These are phyloP conservation scores for Haplochromis burtoni DNA, from an alignment of 2,113 vertebrate species.

Conservation along the genomic window DNA sequence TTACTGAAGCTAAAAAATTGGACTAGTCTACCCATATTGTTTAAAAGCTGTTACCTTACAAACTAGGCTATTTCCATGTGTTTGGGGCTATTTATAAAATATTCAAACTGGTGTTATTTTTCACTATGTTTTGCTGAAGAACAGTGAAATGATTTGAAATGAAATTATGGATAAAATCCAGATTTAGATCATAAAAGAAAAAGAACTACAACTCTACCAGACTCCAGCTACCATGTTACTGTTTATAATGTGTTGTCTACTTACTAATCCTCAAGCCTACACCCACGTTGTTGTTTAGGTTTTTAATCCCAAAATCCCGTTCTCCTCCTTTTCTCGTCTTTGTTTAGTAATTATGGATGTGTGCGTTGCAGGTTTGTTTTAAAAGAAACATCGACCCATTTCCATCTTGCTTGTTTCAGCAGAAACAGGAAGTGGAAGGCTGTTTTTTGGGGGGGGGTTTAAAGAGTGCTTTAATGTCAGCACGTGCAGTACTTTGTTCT, in stretches of 20 bases:
- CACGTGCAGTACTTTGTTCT: slow-evolving; percentile 41
- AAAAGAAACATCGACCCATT: slow-evolving; percentile 20
- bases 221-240: neutral
- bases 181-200: neutral
- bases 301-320: neutral
- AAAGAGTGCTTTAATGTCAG: slow-evolving; percentile 48
- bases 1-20: neutral
- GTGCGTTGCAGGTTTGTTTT: neutral
- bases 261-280: neutral
- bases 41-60: neutral
- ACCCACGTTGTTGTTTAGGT: neutral
- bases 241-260: neutral
- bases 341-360: slow-evolving; percentile 19
- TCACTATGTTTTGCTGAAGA: neutral
- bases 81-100: neutral
- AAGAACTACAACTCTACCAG: neutral
- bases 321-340: neutral
- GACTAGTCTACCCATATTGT: neutral
- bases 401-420: slow-evolving; percentile 39
- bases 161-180: neutral
- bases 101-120: neutral
- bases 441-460: neutral
- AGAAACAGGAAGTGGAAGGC: slow-evolving; percentile 33
- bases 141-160: neutral
- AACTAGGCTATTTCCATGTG: neutral